These are phyloP conservation scores for Spodoptera frugiperda DNA, from an alignment of 1,140 invertebrate species.

Conservation along the genomic window DNA sequence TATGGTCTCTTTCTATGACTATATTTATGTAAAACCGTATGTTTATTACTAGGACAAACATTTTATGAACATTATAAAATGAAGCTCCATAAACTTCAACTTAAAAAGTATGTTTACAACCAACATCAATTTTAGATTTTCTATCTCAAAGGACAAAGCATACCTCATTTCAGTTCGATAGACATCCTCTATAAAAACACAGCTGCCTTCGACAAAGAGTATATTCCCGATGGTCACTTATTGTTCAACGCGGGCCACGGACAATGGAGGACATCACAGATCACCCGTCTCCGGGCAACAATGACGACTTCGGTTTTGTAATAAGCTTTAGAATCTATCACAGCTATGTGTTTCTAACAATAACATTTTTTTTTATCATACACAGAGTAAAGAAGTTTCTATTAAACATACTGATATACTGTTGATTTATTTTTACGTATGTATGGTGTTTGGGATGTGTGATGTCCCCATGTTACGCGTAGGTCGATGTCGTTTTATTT, in stretches of 20 bases:
- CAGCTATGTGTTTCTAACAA: constrained; percentile 64
- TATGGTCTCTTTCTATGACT: no score
- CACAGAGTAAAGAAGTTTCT: constrained; percentile 55
- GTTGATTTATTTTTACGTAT: constrained; percentile 37
- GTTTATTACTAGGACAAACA: no score
- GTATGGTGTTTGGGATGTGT: constrained; percentile 36
- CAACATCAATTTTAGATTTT: constrained; percentile 36
- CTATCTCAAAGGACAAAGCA: constrained; percentile 36
- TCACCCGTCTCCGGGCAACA: constrained; percentile 73
- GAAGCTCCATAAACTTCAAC: background rate
- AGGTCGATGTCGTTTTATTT: constrained; percentile 78
- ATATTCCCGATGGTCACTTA: constrained; percentile 78
- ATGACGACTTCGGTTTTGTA: constrained; percentile 71
- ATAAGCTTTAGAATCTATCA: constrained; percentile 67
- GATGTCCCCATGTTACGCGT: constrained; percentile 67
- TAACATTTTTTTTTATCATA: constrained; percentile 48
- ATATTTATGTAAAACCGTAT: no score
- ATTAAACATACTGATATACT: constrained; percentile 26
- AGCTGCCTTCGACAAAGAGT: constrained; percentile 74
- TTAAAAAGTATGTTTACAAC: constrained; percentile 19
- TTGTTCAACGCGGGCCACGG: constrained; percentile 72
- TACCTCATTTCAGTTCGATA: constrained; percentile 67
- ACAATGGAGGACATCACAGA: constrained; percentile 77
- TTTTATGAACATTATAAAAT: constrained; percentile 25
- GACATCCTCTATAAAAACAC: constrained; percentile 77